Evolutionary conservation across 2,888 invertebrate species (phyloP).

Genomic region (Agrochola litura): DNA sequence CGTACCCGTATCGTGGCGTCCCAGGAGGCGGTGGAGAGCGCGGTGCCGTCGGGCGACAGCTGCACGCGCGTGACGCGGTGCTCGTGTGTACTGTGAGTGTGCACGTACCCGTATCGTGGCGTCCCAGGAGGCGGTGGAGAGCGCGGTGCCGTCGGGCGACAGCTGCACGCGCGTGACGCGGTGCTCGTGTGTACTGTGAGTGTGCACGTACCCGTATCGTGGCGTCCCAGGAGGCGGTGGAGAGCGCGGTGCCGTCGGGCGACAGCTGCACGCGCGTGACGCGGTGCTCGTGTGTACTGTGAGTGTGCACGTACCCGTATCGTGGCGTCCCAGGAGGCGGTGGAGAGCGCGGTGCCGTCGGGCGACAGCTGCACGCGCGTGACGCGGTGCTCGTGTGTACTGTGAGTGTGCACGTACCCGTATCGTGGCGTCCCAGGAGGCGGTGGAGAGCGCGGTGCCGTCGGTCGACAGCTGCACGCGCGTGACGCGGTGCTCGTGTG

Average conservation of each 20-base stretch:
- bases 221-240: slow-evolving; percentile 98
- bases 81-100: slow-evolving; percentile 74
- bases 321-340: too few relatives aligned
- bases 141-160: too few relatives aligned
- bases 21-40: too few relatives aligned
- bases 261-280: slow-evolving; percentile 97
- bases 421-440: too few relatives aligned
- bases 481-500: slow-evolving; percentile 95
- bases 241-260: slow-evolving; percentile 99
- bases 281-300: slow-evolving; percentile 95
- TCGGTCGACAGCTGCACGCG: slow-evolving; percentile 90
- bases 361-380: too few relatives aligned
- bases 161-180: too few relatives aligned
- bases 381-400: too few relatives aligned
- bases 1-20: slow-evolving; percentile 75
- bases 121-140: too few relatives aligned
- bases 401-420: slow-evolving; percentile 88
- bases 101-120: too few relatives aligned
- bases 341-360: too few relatives aligned
- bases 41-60: slow-evolving; percentile 75
- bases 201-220: slow-evolving; percentile 90
- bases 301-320: too few relatives aligned
- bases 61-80: slow-evolving; percentile 97
- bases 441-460: slow-evolving; percentile 75
- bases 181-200: slow-evolving; percentile 85